Base-by-base conservation (phyloP, 1,140 invertebrate genomes). In the Dendroctonus ponderosae region DNA sequence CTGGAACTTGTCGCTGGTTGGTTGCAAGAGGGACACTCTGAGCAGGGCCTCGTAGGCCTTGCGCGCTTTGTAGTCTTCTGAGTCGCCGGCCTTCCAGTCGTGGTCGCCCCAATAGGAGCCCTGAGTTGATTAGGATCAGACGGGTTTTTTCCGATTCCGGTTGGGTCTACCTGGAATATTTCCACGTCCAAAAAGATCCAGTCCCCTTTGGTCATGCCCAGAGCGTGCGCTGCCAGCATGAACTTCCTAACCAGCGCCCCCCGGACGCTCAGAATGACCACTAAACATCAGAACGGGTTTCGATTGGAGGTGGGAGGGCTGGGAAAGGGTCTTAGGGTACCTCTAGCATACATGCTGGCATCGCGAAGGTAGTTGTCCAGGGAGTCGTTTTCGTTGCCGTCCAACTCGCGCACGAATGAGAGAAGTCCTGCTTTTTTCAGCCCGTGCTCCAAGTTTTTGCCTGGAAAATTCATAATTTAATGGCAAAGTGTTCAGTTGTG, bases 181-280 rank as follows among this genome's bases (percentile, higher is more conserved):
- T 93, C 91, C 11, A 94, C 90, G 74, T 93, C 91, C 11, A 94
- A 80, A 76, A 94, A 94, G 0, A 89, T 89, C 87, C 89, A 95
- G 66, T 94, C 91, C 37, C 93, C 93, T 44, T 85, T 85, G 9
- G 90, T 93, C 89, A 96, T 93, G 50, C 89, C 91, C 14, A 95
- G 80, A 37, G 86, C 82, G 74, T 94, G 88, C 0, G 93, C 94
- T 0, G 89, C 87, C 49, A 96, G 77, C 85, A 97, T 89, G 74
- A 96, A 94, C 78, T 90, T 89, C 5, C 93, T 83, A 0, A 95
- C 86, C 12, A 91, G 74, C 5, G 84, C 83, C 0, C 91, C 91
- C 6, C 91, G 85, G 0, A 93, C 89, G 50, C 91, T 89, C 43
- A 95, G 79, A 59, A 95, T 89, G 5, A 94, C 87, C 51, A 95